Conservation (phyloP, 2,888 invertebrate species). For the Epinotia bilunana region DNA sequence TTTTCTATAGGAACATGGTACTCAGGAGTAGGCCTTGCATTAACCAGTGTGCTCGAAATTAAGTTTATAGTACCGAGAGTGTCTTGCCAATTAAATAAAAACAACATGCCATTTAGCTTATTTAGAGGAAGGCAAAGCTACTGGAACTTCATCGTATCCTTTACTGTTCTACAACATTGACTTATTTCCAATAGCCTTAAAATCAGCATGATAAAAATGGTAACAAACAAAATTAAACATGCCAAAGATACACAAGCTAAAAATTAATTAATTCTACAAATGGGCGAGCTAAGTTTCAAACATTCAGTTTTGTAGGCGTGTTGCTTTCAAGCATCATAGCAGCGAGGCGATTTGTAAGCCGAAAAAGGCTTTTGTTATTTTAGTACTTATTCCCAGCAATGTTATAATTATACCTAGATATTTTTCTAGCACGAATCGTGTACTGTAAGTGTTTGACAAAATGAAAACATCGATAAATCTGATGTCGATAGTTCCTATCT, state of each 20-base stretch:
- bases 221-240: conserved; percentile 15
- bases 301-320: background rate
- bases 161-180: background rate
- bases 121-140: background rate
- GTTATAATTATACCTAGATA: too few species aligned
- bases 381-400: background rate
- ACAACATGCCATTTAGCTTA: conserved; percentile 12
- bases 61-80: background rate
- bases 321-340: too few species aligned
- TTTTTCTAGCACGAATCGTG: too few species aligned
- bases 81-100: conserved; percentile 6
- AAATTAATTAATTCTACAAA: conserved; percentile 5
- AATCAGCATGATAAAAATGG: background rate
- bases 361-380: background rate
- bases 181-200: background rate
- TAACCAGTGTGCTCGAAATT: background rate
- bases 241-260: conserved; percentile 24
- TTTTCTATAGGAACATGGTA: too few species aligned
- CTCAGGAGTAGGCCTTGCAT: background rate
- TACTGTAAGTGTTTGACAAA: too few species aligned
- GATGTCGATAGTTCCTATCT: too few species aligned
- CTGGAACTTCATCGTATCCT: background rate
- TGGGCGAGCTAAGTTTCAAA: background rate
- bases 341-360: background rate
- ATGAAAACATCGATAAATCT: too few species aligned